Evolutionary conservation across 2,113 vertebrate genomes (phyloP).

Genomic region (Picathartes gymnocephalus): DNA sequence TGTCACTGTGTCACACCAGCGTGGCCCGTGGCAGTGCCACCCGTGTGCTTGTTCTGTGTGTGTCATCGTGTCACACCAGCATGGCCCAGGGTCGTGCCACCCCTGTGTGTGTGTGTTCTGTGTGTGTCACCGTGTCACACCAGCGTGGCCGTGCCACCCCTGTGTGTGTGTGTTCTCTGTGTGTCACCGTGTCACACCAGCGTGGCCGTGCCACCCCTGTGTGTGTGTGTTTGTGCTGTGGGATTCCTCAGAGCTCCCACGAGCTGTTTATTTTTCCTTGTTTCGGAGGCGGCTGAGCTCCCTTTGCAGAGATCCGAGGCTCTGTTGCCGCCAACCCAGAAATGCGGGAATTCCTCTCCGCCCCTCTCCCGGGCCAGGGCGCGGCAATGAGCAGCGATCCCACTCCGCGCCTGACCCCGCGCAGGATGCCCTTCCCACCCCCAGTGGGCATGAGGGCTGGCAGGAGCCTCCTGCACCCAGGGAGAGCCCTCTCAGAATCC

Average conservation of each 20-base stretch:
- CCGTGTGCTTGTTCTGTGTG: neutral
- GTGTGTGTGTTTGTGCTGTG: neutral
- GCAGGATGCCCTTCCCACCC: neutral
- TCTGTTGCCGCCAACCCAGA: constrained; percentile 11
- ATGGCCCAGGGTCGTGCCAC: neutral
- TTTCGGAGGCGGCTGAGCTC: constrained; percentile 43
- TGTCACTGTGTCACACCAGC: no score
- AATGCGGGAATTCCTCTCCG: neutral
- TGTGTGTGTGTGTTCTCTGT: no score
- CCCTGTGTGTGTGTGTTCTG: neutral
- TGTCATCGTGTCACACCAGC: accelerated
- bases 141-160: no score
- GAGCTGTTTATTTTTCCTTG: constrained; percentile 60
- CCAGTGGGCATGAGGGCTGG: neutral
- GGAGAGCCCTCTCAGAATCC: neutral
- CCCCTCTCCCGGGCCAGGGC: constrained; percentile 4
- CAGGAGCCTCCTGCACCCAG: neutral
- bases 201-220: no score
- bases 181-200: no score
- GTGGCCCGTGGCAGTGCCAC: neutral
- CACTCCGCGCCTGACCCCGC: neutral
- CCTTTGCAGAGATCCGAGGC: neutral
- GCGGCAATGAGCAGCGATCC: neutral
- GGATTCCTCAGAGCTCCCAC: neutral
- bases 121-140: no score